phyloP scores from a whole-genome alignment of 2,888 invertebrate genomes.

The Bimastos eiseni region DNA sequence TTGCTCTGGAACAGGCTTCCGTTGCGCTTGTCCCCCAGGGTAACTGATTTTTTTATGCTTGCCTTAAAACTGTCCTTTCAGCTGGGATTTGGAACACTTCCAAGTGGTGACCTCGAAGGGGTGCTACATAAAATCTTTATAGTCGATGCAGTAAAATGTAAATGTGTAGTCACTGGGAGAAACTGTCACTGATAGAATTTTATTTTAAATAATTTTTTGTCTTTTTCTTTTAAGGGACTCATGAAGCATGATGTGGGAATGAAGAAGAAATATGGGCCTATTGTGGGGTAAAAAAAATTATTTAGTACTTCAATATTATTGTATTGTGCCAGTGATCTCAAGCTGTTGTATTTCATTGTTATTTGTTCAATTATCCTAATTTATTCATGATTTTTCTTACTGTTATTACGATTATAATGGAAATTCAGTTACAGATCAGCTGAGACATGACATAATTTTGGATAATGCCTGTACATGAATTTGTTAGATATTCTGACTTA shows the following conservation, averaged over 20 bases:
- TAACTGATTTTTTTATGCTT: too few species aligned
- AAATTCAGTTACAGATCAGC: background rate
- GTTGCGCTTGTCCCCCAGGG: too few species aligned
- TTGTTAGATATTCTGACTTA: background rate
- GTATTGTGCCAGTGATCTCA: background rate
- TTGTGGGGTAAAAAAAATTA: constrained; percentile 26
- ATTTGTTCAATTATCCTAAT: background rate
- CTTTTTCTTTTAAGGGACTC: constrained; percentile 22
- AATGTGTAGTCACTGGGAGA: background rate
- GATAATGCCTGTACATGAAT: background rate
- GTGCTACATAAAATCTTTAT: too few species aligned
- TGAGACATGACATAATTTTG: background rate
- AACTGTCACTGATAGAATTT: too few species aligned
- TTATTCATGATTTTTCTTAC: background rate
- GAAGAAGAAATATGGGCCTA: constrained; percentile 31
- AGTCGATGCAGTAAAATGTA: background rate
- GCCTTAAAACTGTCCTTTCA: too few species aligned
- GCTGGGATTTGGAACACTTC: too few species aligned
- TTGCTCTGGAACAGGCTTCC: too few species aligned
- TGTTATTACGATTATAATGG: background rate
- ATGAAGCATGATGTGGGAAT: constrained; percentile 28
- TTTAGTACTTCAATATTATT: background rate
- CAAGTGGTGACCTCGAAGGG: too few species aligned
- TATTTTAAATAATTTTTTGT: background rate
- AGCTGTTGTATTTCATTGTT: background rate